A percentile compares a stretch with the other conserved stretches of the same genome.
phyloP scores from a whole-genome alignment of 1,140 invertebrate genomes.

The Heterodera schachtii region DNA sequence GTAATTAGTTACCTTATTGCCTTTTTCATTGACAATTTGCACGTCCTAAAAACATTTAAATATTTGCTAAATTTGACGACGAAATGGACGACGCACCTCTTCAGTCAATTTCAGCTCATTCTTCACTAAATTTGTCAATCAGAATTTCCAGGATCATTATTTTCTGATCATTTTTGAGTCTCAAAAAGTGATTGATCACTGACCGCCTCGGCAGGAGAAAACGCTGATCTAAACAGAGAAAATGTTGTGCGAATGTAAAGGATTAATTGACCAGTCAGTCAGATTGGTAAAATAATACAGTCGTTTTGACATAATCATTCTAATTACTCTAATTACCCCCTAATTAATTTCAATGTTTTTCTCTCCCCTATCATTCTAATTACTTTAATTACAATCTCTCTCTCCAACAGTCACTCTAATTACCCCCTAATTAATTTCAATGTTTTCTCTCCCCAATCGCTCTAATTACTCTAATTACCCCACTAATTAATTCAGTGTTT shows the following conservation, averaged over 20 bases:
- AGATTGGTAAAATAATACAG: too few species aligned
- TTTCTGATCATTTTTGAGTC: conserved; percentile 8
- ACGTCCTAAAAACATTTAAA: conserved; percentile 42
- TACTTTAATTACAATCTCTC: too few species aligned
- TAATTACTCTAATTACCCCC: not conserved
- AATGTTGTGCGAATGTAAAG: too few species aligned
- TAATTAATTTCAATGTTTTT: too few species aligned
- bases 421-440: too few species aligned
- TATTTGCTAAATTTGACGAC: not conserved
- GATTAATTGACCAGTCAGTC: too few species aligned
- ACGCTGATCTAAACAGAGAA: conserved; percentile 44
- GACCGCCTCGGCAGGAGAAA: conserved; percentile 62
- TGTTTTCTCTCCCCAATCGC: too few species aligned
- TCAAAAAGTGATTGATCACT: conserved; percentile 12
- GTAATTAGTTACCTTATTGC: conserved; percentile 53
- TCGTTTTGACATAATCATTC: not conserved
- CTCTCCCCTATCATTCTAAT: too few species aligned
- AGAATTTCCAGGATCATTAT: not conserved
- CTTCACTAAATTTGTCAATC: conserved; percentile 54
- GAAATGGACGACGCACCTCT: conserved; percentile 31
- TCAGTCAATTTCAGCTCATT: conserved; percentile 64
- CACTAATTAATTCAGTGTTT: too few species aligned
- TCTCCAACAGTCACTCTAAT: too few species aligned
- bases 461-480: too few species aligned
- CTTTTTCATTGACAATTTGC: conserved; percentile 62